phyloP scores from a whole-genome alignment of 2,113 vertebrate genomes.

The Plecotus auritus region DNA sequence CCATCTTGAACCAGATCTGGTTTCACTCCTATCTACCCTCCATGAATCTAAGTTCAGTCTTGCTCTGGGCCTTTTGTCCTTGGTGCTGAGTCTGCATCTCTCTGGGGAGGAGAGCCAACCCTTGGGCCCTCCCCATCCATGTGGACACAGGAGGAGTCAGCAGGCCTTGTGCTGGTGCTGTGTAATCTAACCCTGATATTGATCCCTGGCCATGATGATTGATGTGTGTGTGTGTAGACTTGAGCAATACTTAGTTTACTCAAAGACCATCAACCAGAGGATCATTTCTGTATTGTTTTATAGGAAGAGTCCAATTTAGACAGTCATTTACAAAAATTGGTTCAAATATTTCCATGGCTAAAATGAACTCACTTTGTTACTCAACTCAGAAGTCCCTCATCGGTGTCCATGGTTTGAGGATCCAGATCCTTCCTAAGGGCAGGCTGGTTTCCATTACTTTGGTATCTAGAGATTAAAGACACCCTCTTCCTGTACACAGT shows the following conservation, averaged over 20 bases:
- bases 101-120: background rate
- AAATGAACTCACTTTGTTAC: background rate
- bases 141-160: no score
- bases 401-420: background rate
- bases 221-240: background rate
- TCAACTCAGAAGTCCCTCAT: background rate
- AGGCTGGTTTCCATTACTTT: background rate
- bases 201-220: background rate
- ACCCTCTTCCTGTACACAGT: background rate
- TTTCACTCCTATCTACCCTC: background rate
- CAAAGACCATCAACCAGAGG: background rate
- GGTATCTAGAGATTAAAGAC: background rate
- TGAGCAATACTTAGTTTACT: background rate
- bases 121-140: background rate
- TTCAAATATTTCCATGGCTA: background rate
- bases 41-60: background rate
- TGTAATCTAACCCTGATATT: background rate
- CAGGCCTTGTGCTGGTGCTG: background rate
- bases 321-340: background rate
- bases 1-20: background rate
- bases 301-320: background rate
- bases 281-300: background rate
- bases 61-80: background rate
- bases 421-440: background rate
- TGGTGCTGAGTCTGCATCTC: background rate